Evolutionary conservation across 2,797 vertebrate species (phyloP), one percentile per base, ranked within the genome.

Genomic region (Alfaro cultratus): DNA sequence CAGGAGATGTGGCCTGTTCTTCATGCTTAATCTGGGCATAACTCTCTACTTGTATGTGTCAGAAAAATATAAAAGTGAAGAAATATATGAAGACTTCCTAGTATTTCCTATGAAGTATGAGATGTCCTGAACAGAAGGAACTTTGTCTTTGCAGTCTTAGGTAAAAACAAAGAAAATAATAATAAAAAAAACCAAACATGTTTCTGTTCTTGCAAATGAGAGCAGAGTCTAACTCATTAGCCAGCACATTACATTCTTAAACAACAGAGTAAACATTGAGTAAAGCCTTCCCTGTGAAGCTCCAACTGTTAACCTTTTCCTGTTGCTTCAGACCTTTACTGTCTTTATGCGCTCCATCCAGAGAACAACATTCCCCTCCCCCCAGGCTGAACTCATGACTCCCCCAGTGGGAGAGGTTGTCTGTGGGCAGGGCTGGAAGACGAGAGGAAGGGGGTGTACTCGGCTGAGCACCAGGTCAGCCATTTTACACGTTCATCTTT

Each of bases 401-500:
- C 43, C 76, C 81, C 85, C 68, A 1, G 8, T 41, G 88, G 85
- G 86, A 85, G 76, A 74, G 73, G 78, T 76, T 49, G 80, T 85
- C 82, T 83, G 76, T 75, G 87, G 79, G 84, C 83, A 81, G 80
- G 36, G 45, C 67, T 43, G 71, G 67, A 53, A n/a, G 73, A 81
- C 29, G 31, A 4, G 21, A 53, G 49, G 80, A 51, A 29, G 13
- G 6, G 55, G 74, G 45, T 34, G 76, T 80, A 77, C 55, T 88
- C 81, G 67, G 79, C 73, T 46, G 26, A 80, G 75, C 53, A 39
- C 76, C 79, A 80, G 89, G 84, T 88, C 91, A 89, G 82, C 68
- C 83, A 67, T 88, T 88, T 80, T 13, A 79, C 21, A 79, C 23
- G 4, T 83, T 89, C 82, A 90, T 93, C 82, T 90, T 88, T 88